Base-by-base conservation (phyloP, 2,113 vertebrate species). In the Smithornis capensis region DNA sequence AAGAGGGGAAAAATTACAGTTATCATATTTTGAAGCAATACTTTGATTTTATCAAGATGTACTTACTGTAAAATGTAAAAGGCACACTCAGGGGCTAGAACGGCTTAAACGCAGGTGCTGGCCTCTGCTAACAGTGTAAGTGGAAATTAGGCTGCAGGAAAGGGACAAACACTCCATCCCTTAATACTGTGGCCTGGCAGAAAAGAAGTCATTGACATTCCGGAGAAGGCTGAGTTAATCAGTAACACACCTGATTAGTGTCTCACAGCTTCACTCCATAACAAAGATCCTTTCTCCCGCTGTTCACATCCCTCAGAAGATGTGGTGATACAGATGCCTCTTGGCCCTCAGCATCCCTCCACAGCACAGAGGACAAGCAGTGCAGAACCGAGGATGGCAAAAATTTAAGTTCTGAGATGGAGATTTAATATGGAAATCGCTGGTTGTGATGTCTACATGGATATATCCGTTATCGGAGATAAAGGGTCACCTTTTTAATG, bases 181-280 rank as follows among this genome's bases (percentile, higher is more conserved):
- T 75, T 24, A 16, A 31, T 49, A 8, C 83, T 33, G 53, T 1
- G 67, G 73, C 76, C 40, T 28, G 92, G 77, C 94, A 92, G 94
- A 79, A 91, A 85, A 94, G 90, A 64, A 95, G 67, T 42, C 90
- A 59, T 21, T 67, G 90, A 86, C 96, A 94, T 97, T 96, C 92
- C 94, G 88, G 88, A 63, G 87, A 70, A 90, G 76, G 85, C 90
- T 4, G 70, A 84, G 95, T 95, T 97, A 96, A 97, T 96, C 94
- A 96, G 95, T 94, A 96, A 94, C 94, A 81, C 95, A 96, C 92
- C 97, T 94, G 94, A 94, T 91, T n/a, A 87, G 91, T 3, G 78
- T 65, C 95, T 92, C 78, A 15, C 75, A 62, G 28, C 95, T 45
- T 73, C 27, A 17, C 76, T 45, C 71, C 19, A 12, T 70, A 57